These are phyloP conservation scores for Chunga burmeisteri DNA, from an alignment of 2,113 vertebrate species.

Conservation along the genomic window DNA sequence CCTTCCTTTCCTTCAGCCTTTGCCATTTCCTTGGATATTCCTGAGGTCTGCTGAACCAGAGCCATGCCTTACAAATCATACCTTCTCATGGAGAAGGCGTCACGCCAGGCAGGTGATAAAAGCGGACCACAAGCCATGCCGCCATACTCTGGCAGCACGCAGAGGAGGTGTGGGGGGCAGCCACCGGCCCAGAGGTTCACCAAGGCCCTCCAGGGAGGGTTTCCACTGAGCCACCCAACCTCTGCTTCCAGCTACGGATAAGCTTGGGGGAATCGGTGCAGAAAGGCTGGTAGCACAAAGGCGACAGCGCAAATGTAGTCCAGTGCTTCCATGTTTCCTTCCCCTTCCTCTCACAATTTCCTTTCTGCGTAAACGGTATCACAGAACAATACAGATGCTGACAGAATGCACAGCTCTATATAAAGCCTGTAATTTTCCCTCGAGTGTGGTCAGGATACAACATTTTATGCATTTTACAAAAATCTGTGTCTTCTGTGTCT, in stretches of 20 bases:
- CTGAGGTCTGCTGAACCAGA: neutral
- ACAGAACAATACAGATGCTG: neutral
- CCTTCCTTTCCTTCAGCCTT: neutral
- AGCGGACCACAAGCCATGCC: neutral
- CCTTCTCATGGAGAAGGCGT: neutral
- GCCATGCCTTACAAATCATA: neutral
- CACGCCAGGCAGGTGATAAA: neutral
- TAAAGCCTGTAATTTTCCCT: neutral
- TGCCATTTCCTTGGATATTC: neutral
- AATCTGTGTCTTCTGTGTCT: neutral
- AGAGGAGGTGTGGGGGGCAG: rapidly evolving
- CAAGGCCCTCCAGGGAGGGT: neutral
- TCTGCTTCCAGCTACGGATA: neutral
- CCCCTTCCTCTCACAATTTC: neutral
- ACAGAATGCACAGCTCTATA: neutral
- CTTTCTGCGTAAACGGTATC: neutral
- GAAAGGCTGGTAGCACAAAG: neutral
- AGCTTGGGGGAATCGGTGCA: neutral
- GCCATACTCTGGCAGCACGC: neutral
- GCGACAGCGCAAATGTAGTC: neutral
- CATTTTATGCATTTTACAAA: neutral
- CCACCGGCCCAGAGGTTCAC: neutral
- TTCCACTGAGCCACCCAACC: neutral
- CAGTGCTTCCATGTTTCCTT: neutral
- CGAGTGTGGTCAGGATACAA: neutral